A percentile compares a stretch with the other conserved stretches of the same genome.
phyloP scores from a whole-genome alignment of 1,140 invertebrate species.

The Diorhabda carinulata region DNA sequence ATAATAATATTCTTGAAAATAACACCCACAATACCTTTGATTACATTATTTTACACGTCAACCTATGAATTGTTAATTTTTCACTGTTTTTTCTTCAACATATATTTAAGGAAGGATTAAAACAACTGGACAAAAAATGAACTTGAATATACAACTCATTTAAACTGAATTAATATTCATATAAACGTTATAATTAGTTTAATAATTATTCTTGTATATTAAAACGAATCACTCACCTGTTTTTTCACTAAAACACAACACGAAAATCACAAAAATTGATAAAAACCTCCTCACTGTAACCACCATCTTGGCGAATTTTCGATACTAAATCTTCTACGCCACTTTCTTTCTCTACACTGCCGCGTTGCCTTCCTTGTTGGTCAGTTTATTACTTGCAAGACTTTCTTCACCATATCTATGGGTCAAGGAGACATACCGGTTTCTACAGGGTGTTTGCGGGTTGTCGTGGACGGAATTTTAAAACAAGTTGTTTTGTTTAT shows the following conservation, averaged over 20 bases:
- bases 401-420: slow-evolving; percentile 16
- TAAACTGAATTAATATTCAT: neutral
- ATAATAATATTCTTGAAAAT: no score
- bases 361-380: neutral
- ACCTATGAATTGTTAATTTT: no score
- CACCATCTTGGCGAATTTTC: neutral
- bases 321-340: neutral
- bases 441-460: neutral
- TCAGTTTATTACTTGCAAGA: slow-evolving; percentile 10
- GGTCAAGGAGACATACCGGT: slow-evolving; percentile 17
- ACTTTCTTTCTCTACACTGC: slow-evolving; percentile 7
- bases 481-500: neutral
- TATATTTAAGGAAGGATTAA: no score
- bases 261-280: neutral
- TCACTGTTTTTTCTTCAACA: no score
- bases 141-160: no score
- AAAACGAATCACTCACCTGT: slow-evolving; percentile 4
- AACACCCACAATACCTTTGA: no score
- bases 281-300: neutral
- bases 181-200: neutral
- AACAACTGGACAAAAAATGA: no score
- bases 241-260: slow-evolving; percentile 4
- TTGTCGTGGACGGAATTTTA: neutral
- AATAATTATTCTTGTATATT: no score
- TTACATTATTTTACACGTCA: no score